Evolutionary conservation across 2,888 invertebrate species (phyloP).

Genomic region (Nephrocerus scutellatus): DNA sequence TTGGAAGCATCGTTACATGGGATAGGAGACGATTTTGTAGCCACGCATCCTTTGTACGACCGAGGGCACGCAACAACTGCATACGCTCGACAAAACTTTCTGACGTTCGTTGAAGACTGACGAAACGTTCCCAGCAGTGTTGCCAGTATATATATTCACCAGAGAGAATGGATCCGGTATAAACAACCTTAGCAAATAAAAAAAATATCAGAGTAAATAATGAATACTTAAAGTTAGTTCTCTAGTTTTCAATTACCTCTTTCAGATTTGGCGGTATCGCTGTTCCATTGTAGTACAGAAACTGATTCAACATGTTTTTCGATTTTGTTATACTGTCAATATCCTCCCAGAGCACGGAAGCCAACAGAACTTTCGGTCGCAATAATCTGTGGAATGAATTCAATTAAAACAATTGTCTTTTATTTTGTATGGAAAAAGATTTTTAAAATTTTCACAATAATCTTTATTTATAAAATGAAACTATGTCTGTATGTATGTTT

Average conservation of each 20-base stretch:
- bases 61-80: conserved; percentile 45
- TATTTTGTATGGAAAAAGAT: too few species aligned
- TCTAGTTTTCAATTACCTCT: conserved; percentile 34
- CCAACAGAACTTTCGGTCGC: conserved; percentile 43
- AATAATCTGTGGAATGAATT: conserved; percentile 32
- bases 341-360: conserved; percentile 47
- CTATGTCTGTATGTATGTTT: too few species aligned
- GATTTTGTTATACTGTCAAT: conserved; percentile 42
- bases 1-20: conserved; percentile 47
- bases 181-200: conserved; percentile 42
- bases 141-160: conserved; percentile 48
- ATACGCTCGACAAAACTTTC: conserved; percentile 46
- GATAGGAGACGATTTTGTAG: conserved; percentile 47
- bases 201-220: too few species aligned
- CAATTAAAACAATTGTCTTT: conserved; percentile 4
- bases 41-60: conserved; percentile 48
- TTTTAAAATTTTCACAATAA: too few species aligned
- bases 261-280: conserved; percentile 43
- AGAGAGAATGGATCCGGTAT: conserved; percentile 47
- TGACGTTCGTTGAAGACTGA: conserved; percentile 39
- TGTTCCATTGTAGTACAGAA: conserved; percentile 39
- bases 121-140: conserved; percentile 47
- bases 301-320: conserved; percentile 43
- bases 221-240: too few species aligned
- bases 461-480: too few species aligned